Conservation (phyloP, 2,888 invertebrate species). For the Drosophila longiperda region DNA sequence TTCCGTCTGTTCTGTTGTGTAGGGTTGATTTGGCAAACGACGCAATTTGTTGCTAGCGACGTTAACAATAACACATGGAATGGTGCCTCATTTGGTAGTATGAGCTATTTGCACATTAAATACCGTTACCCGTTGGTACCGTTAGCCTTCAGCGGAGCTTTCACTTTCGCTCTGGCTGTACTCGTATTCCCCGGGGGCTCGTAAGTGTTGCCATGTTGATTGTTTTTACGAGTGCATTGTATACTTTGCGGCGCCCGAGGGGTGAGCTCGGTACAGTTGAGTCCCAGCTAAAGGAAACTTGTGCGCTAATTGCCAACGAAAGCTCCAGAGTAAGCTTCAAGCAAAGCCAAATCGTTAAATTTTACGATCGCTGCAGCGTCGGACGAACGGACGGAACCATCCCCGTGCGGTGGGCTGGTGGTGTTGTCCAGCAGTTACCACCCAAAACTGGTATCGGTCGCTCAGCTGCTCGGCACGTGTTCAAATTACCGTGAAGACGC, state of each 20-base stretch:
- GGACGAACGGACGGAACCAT: constrained; percentile 37
- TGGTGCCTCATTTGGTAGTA: constrained; percentile 44
- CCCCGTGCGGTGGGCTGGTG: constrained; percentile 23
- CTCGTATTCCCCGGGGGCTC: constrained; percentile 64
- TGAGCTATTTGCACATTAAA: constrained; percentile 81
- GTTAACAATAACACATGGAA: constrained; percentile 48
- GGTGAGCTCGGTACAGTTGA: constrained; percentile 58
- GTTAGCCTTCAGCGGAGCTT: constrained; percentile 44
- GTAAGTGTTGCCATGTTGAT: constrained; percentile 76
- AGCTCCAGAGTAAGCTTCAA: constrained; percentile 36
- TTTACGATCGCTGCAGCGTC: constrained; percentile 77
- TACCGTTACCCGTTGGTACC: constrained; percentile 73
- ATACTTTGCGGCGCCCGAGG: constrained; percentile 63
- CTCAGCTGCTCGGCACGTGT: constrained; percentile 81
- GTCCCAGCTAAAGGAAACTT: constrained; percentile 24
- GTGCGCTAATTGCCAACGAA: constrained; percentile 59
- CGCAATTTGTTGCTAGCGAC: constrained; percentile 73
- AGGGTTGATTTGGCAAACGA: constrained; percentile 78
- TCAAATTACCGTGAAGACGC: constrained; percentile 83
- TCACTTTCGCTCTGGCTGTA: constrained; percentile 40
- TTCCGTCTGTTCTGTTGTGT: constrained; percentile 52
- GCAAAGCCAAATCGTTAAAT: constrained; percentile 71
- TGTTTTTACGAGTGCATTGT: constrained; percentile 71
- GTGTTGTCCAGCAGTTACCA: constrained; percentile 55
- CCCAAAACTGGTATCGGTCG: constrained; percentile 31